Evolutionary conservation across 2,797 vertebrate species (phyloP).

Genomic region (Sarcophilus harrisii): DNA sequence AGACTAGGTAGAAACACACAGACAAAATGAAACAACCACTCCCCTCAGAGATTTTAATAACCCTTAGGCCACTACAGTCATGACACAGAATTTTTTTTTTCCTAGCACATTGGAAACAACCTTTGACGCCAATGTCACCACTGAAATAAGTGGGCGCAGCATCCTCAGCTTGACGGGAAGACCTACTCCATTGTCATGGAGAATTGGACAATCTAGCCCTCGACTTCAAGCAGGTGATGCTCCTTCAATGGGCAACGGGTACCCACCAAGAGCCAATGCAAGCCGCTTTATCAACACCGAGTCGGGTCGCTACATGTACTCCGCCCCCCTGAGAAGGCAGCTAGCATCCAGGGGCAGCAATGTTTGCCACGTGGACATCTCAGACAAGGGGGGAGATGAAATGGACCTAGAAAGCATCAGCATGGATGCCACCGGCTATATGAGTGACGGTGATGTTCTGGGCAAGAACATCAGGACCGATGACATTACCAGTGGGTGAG

Average conservation of each 20-base stretch:
- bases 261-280: conserved; percentile 85
- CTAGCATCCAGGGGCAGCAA: conserved; percentile 87
- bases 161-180: conserved; percentile 90
- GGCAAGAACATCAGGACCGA: conserved; percentile 93
- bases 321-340: conserved; percentile 91
- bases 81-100: conserved; percentile 45
- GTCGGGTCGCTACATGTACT: conserved; percentile 91
- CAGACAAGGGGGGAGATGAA: conserved; percentile 87
- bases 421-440: conserved; percentile 95
- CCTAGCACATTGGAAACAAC: conserved; percentile 96
- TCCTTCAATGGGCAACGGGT: conserved; percentile 89
- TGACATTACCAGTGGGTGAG: conserved; percentile 96
- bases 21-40: neutral
- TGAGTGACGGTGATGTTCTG: conserved; percentile 97
- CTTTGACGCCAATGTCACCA: conserved; percentile 92
- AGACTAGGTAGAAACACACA: neutral
- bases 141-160: conserved; percentile 89
- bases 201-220: conserved; percentile 90
- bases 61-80: rapidly evolving
- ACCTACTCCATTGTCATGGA: conserved; percentile 89
- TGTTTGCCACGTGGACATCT: conserved; percentile 85
- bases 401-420: conserved; percentile 89
- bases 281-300: conserved; percentile 85
- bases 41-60: neutral
- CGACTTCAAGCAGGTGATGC: conserved; percentile 92